Percentiles rank a stretch among this genome's conserved stretches.
phyloP scores from a whole-genome alignment of 2,888 invertebrate species.

The Diarsia mendica region DNA sequence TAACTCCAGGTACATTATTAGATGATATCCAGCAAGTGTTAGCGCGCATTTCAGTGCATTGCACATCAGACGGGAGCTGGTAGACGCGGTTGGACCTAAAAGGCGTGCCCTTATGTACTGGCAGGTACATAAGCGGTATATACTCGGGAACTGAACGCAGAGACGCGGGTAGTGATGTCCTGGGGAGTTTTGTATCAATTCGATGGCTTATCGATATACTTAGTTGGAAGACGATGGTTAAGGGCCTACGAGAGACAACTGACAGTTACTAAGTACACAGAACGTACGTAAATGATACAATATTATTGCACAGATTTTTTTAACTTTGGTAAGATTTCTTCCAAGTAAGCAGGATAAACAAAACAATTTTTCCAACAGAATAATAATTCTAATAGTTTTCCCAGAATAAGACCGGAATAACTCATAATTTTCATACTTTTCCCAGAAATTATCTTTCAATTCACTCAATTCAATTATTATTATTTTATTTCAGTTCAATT shows the following conservation, averaged over 20 bases:
- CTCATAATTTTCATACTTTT: neutral
- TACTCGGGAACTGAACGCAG: slow-evolving; percentile 76
- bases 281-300: neutral
- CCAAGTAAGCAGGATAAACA: neutral
- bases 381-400: neutral
- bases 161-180: slow-evolving; percentile 72
- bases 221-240: neutral
- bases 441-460: too few relatives aligned
- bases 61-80: slow-evolving; percentile 65
- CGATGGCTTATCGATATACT: slow-evolving; percentile 22
- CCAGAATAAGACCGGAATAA: too few relatives aligned
- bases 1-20: slow-evolving; percentile 32
- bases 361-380: neutral
- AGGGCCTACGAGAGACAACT: neutral
- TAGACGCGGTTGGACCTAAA: slow-evolving; percentile 79
- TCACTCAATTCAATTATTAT: too few relatives aligned
- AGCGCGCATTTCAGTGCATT: slow-evolving; percentile 48
- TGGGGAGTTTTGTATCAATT: slow-evolving; percentile 19
- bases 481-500: too few relatives aligned
- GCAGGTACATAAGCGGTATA: slow-evolving; percentile 76
- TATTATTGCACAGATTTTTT: neutral
- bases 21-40: slow-evolving; percentile 35
- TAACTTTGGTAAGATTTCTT: neutral
- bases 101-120: slow-evolving; percentile 83
- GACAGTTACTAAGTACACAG: neutral